phyloP scores from a whole-genome alignment of 2,888 invertebrate species.

The Dasysyrphus albostriatus region DNA sequence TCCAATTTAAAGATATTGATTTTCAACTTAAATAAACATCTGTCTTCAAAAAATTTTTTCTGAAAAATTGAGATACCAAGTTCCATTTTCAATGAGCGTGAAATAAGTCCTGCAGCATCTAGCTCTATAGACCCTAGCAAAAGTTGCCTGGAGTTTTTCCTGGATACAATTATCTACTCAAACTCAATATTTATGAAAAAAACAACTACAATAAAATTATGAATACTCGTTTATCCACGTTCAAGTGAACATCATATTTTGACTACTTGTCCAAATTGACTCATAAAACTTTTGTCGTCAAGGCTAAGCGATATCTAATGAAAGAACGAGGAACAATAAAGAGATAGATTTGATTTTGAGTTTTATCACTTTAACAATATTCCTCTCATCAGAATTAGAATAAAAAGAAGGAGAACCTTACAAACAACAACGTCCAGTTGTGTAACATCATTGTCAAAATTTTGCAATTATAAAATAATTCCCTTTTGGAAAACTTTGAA shows the following conservation, averaged over 20 bases:
- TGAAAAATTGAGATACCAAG: no score
- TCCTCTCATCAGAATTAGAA: conserved; percentile 41
- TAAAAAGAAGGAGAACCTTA: background rate
- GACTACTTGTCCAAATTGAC: conserved; percentile 55
- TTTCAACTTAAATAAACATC: no score
- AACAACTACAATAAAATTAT: no score
- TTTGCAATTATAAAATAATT: conserved; percentile 69
- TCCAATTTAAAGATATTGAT: no score
- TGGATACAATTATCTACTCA: no score
- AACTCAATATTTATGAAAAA: no score
- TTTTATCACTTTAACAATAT: conserved; percentile 34
- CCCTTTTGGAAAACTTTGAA: conserved; percentile 40
- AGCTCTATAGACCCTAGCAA: no score
- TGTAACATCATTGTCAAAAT: conserved; percentile 54
- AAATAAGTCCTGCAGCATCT: no score
- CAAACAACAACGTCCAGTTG: conserved; percentile 10
- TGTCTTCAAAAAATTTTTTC: no score
- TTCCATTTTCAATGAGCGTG: no score
- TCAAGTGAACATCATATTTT: conserved; percentile 2
- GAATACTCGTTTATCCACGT: background rate
- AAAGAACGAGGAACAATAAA: conserved; percentile 11
- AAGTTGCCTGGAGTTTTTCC: no score
- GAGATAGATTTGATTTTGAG: conserved; percentile 24
- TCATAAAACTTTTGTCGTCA: conserved; percentile 37
- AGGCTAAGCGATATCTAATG: conserved; percentile 43